Evolutionary conservation across 2,797 vertebrate species (phyloP).

Genomic region (Propithecus perrieri): DNA sequence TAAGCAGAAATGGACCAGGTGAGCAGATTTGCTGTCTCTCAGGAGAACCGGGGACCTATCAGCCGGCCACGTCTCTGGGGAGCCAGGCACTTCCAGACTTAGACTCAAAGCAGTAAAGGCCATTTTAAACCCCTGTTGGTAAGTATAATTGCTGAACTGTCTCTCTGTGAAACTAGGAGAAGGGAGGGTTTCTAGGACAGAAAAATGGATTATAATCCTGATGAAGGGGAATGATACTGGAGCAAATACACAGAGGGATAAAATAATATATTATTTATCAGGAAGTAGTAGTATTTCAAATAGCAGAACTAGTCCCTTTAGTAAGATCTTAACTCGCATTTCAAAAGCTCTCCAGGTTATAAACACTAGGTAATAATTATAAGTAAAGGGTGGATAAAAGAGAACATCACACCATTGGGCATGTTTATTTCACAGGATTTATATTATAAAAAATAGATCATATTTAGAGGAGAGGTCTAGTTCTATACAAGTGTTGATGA

Average conservation of each 20-base stretch:
- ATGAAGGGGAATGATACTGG: background rate
- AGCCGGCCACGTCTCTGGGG: background rate
- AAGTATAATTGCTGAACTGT: background rate
- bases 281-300: conserved; percentile 11
- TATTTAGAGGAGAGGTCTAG: background rate
- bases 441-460: background rate
- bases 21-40: background rate
- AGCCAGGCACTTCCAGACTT: background rate
- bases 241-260: background rate
- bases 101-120: background rate
- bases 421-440: conserved; percentile 45
- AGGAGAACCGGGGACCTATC: background rate
- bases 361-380: background rate
- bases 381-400: background rate
- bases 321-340: background rate
- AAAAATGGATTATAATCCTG: background rate
- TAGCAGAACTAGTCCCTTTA: background rate
- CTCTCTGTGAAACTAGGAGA: background rate
- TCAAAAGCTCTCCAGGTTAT: background rate
- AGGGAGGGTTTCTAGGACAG: background rate
- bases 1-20: background rate
- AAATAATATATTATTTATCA: background rate
- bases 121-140: background rate
- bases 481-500: background rate
- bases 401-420: background rate